Base-by-base conservation (phyloP, 2,113 vertebrate species). In the Galbula dea region DNA sequence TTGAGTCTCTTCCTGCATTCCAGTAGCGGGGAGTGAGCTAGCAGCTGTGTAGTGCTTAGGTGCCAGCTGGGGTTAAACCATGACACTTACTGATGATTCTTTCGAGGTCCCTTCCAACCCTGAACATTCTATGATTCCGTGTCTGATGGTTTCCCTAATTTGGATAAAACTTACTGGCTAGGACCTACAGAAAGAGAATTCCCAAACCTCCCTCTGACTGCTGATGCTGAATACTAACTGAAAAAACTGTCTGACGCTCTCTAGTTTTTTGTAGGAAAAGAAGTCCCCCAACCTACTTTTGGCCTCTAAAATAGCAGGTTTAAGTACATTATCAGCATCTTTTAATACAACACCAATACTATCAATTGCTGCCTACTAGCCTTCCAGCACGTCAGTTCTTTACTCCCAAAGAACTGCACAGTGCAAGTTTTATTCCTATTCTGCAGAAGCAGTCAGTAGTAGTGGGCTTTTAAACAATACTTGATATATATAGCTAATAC, bases 321-420 rank as follows among this genome's bases (percentile, higher is more conserved):
- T 23, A 68, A 83, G 20, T 27, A 59, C 7, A 45, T 14, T 29
- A 61, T 17, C 21, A 74, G 0, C 32, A 55, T 27, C 57, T 91
- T 86, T 51, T 37, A 30, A 37, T 5, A n/a, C 7, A 69, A 29
- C 4, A 15, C 19, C 24, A n/a, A 1, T 27, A 46, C 37, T 76
- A 32, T 7, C 18, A 36, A 34, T 23, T 77, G 26, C 23, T 54
- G 8, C 16, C 14, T 49, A 36, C 16, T 46, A 39, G 19, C 49
- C 26, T 55, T 9, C 24, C 7, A 83, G 17, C 2, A 10, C 7
- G 5, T 4, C 3, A 4, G 1, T 55, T 49, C n/a, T n/a, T n/a
- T 27, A 77, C 30, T 55, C 15, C 5, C 17, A 26, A 81, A 76
- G 32, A 73, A 61, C 23, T 55, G 5, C 54, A 84, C 0, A 8